Conservation (phyloP, 2,888 invertebrate species). For the Acrocyrtus sp. region DNA sequence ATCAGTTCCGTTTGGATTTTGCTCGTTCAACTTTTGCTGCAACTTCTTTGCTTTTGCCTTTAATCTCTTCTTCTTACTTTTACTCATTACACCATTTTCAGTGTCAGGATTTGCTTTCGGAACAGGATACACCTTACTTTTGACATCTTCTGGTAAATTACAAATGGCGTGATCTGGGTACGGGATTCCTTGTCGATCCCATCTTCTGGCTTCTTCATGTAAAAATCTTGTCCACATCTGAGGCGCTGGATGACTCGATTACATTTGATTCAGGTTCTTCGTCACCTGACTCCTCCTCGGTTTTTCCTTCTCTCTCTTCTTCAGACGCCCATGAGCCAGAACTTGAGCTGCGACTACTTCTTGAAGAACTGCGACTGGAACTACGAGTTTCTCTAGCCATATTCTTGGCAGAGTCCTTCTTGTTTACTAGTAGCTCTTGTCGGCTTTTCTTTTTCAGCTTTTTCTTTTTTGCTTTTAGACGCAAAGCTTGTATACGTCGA, state of each 20-base stretch:
- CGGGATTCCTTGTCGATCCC: conserved; percentile 86
- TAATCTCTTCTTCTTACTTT: conserved; percentile 97
- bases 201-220: conserved; percentile 87
- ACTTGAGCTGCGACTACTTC: too few relatives aligned
- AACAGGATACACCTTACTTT: conserved; percentile 21
- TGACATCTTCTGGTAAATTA: conserved; percentile 72
- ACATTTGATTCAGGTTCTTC: too few relatives aligned
- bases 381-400: too few relatives aligned
- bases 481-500: too few relatives aligned
- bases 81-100: conserved; percentile 90
- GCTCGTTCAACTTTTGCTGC: conserved; percentile 73
- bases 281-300: too few relatives aligned
- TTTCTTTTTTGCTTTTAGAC: too few relatives aligned
- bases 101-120: background rate
- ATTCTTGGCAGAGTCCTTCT: too few relatives aligned
- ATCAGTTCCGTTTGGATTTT: background rate
- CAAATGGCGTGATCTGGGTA: conserved; percentile 69
- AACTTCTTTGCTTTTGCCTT: conserved; percentile 95
- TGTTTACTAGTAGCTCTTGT: too few relatives aligned
- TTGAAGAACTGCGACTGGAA: too few relatives aligned
- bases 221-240: conserved; percentile 6
- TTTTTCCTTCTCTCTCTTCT: background rate
- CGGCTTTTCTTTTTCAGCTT: too few relatives aligned
- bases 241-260: too few relatives aligned
- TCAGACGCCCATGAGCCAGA: background rate